A percentile compares a stretch with the other conserved stretches of the same genome.
These are phyloP conservation scores for Rhinolophus ferrumequinum DNA, from an alignment of 2,113 vertebrate species.

Conservation along the genomic window DNA sequence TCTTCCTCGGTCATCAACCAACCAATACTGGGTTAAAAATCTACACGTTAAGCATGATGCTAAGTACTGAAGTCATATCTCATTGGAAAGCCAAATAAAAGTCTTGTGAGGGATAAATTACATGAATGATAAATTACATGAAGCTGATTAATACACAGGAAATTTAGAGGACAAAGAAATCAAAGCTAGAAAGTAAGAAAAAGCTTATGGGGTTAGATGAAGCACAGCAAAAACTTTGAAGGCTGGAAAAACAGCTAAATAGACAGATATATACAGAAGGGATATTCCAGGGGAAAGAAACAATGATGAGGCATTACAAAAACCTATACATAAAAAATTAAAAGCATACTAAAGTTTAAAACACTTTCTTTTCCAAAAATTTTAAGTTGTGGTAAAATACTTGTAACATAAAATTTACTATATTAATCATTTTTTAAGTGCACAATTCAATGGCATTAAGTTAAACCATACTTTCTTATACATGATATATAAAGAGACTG, in stretches of 20 bases:
- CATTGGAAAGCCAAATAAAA: neutral
- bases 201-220: neutral
- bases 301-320: neutral
- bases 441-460: neutral
- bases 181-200: neutral
- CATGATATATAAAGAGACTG: neutral
- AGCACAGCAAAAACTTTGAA: neutral
- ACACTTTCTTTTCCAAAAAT: neutral
- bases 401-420: neutral
- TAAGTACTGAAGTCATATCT: neutral
- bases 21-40: neutral
- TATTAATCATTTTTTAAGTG: neutral
- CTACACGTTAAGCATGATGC: neutral
- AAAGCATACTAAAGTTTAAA: slow-evolving; percentile 11
- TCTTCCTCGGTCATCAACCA: neutral
- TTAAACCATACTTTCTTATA: neutral
- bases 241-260: neutral
- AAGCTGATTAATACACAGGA: neutral
- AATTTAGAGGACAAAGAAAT: neutral
- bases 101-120: neutral
- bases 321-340: neutral
- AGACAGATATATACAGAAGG: neutral
- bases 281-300: neutral
- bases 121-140: neutral
- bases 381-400: neutral